phyloP scores from a whole-genome alignment of 1,140 invertebrate species.

The Metopolophium dirhodum region DNA sequence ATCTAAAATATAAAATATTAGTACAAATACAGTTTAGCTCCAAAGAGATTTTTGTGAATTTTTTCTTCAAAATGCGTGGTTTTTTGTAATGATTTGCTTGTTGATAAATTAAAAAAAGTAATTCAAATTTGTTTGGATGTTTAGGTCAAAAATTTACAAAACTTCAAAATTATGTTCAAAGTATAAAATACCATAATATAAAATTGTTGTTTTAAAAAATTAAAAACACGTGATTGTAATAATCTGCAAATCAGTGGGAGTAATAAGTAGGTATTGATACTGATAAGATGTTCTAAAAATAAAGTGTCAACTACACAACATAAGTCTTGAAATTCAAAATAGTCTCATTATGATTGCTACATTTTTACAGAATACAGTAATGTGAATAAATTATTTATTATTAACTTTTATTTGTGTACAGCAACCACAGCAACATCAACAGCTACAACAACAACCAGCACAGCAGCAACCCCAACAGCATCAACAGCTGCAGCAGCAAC shows the following conservation, averaged over 20 bases:
- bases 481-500: not conserved
- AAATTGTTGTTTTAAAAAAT: not conserved
- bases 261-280: not conserved
- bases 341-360: not conserved
- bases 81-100: too few species aligned
- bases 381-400: not conserved
- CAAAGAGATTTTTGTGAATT: too few species aligned
- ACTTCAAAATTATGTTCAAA: too few species aligned
- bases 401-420: not conserved
- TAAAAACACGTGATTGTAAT: not conserved
- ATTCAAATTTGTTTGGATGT: too few species aligned
- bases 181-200: too few species aligned
- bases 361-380: not conserved
- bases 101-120: too few species aligned
- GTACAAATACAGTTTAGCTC: too few species aligned
- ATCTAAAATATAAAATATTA: too few species aligned
- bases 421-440: not conserved
- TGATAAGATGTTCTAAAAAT: not conserved
- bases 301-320: not conserved
- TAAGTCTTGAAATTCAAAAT: not conserved
- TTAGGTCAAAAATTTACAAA: too few species aligned
- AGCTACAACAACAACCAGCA: not conserved
- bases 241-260: not conserved
- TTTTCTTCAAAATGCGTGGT: too few species aligned
- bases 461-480: not conserved